Percentiles rank a stretch among this genome's conserved stretches.
phyloP scores from a whole-genome alignment of 2,113 vertebrate species.

The Notothenia coriiceps region DNA sequence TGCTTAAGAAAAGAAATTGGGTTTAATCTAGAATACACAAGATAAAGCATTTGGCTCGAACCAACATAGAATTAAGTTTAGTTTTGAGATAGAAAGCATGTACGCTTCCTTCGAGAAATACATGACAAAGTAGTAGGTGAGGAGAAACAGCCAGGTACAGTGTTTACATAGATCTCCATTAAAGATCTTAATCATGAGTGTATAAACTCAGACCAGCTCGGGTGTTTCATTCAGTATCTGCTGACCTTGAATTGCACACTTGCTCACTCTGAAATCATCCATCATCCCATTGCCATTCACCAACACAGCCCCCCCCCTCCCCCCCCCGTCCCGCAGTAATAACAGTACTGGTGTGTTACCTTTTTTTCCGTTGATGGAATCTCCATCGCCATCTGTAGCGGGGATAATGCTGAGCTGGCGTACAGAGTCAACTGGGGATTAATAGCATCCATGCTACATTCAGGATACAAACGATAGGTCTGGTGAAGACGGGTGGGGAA shows the following conservation, averaged over 20 bases:
- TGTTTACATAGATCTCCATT: conserved; percentile 50
- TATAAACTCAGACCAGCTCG: conserved; percentile 26
- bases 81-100: not conserved
- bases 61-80: conserved; percentile 13
- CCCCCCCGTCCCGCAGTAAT: conserved; percentile 46
- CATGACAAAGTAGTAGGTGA: conserved; percentile 40
- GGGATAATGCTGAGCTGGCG: conserved; percentile 71
- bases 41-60: conserved; percentile 42
- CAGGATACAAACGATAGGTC: conserved; percentile 41
- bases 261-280: conserved; percentile 60
- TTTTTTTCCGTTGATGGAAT: conserved; percentile 56
- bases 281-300: conserved; percentile 58
- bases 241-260: conserved; percentile 64
- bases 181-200: conserved; percentile 49
- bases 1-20: conserved; percentile 50
- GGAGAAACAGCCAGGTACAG: not conserved
- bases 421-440: conserved; percentile 67
- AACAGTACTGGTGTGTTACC: conserved; percentile 60
- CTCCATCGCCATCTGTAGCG: conserved; percentile 56
- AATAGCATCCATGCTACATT: conserved; percentile 61
- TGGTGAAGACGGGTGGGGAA: conserved; percentile 48
- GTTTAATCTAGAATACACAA: conserved; percentile 44
- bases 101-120: conserved; percentile 18
- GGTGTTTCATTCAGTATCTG: conserved; percentile 37
- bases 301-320: conserved; percentile 42